Evolutionary conservation across 2,113 vertebrate species (phyloP).

Genomic region (Scomber japonicus): DNA sequence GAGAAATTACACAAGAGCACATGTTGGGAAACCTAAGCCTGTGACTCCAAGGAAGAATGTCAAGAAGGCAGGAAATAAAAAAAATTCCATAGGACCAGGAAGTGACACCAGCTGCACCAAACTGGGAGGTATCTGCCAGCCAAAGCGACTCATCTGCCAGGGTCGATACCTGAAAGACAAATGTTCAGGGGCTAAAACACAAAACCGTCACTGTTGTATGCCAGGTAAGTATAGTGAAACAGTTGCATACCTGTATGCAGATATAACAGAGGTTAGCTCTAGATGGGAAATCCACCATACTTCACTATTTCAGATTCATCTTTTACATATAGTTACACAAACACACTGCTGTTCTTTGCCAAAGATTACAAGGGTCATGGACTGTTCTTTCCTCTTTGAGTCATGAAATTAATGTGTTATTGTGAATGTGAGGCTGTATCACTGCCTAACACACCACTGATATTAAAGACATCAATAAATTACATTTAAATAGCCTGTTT

Average conservation of each 20-base stretch:
- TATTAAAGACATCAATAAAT: slow-evolving; percentile 36
- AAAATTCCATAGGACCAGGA: neutral
- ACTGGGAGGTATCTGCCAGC: slow-evolving; percentile 73
- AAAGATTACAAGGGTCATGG: slow-evolving; percentile 7
- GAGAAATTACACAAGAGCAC: slow-evolving; percentile 33
- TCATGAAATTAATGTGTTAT: slow-evolving; percentile 4
- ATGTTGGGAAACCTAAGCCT: slow-evolving; percentile 11
- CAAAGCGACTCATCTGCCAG: slow-evolving; percentile 58
- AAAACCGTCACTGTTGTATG: slow-evolving; percentile 63
- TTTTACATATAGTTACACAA: neutral
- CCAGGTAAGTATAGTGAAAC: slow-evolving; percentile 68
- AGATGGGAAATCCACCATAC: neutral
- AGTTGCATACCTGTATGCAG: neutral
- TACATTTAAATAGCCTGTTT: slow-evolving; percentile 41
- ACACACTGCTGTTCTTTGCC: neutral
- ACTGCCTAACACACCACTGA: slow-evolving; percentile 32
- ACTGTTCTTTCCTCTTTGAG: slow-evolving; percentile 1
- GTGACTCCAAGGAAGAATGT: slow-evolving; percentile 25
- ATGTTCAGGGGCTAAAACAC: slow-evolving; percentile 39
- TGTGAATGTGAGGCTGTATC: slow-evolving; percentile 6
- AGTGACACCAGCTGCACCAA: slow-evolving; percentile 52
- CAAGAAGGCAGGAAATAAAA: slow-evolving; percentile 29
- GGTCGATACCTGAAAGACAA: slow-evolving; percentile 70
- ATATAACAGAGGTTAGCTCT: neutral
- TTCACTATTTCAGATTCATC: neutral